Conservation (phyloP, 2,888 invertebrate species). For the Drosophila putrida region DNA sequence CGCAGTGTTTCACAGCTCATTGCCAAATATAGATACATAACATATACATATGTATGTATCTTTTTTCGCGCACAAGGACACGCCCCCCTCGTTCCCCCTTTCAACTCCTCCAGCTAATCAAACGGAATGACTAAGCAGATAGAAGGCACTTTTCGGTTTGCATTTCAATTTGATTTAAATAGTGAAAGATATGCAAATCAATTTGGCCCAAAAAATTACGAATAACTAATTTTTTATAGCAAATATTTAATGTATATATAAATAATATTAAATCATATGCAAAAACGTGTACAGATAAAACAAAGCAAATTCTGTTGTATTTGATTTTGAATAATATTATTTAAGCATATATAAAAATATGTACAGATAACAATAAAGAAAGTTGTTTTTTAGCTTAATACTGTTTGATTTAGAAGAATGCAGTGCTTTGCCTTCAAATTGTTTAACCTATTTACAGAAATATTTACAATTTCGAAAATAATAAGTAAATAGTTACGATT, state of each 20-base stretch:
- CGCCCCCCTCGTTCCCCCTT: not conserved
- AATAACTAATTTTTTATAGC: constrained; percentile 23
- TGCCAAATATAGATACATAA: constrained; percentile 16
- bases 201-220: constrained; percentile 1
- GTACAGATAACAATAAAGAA: constrained; percentile 25
- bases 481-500: constrained; percentile 17
- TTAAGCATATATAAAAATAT: not conserved
- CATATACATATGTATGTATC: not conserved
- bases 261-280: constrained; percentile 1
- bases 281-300: not conserved
- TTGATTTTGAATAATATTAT: no score
- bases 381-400: not conserved
- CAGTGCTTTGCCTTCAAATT: not conserved
- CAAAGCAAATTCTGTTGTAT: not conserved
- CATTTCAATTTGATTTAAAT: constrained; percentile 5
- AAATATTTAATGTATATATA: constrained; percentile 18
- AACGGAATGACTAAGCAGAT: constrained; percentile 25
- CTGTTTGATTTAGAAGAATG: not conserved
- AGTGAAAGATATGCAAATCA: constrained; percentile 4
- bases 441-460: not conserved
- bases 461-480: constrained; percentile 11
- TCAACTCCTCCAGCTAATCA: constrained; percentile 9
- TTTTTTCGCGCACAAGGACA: constrained; percentile 24
- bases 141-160: constrained; percentile 1
- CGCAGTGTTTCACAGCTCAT: constrained; percentile 34